phyloP scores from a whole-genome alignment of 2,888 invertebrate species.

The Nyleta sp. region DNA sequence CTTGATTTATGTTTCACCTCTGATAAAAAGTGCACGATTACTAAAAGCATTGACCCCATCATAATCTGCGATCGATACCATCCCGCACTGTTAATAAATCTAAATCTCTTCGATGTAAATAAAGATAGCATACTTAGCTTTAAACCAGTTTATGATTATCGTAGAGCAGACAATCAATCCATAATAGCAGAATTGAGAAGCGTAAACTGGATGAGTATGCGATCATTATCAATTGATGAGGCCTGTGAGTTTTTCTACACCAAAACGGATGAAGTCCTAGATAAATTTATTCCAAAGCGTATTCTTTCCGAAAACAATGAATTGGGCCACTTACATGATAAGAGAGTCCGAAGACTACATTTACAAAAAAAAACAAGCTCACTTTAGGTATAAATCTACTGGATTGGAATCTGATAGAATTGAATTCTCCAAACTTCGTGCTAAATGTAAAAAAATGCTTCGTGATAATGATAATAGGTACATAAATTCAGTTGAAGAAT shows the following conservation, averaged over 20 bases:
- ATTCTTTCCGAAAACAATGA: neutral
- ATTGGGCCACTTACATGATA: neutral
- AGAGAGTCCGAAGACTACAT: neutral
- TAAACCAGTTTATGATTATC: neutral
- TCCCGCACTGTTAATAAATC: neutral
- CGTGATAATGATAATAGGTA: neutral
- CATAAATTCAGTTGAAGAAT: neutral
- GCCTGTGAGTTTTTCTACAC: neutral
- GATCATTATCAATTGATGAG: neutral
- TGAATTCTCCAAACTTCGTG: neutral
- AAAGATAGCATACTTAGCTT: neutral
- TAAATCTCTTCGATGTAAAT: neutral
- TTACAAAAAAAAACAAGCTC: constrained; percentile 2
- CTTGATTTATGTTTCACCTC: constrained; percentile 27
- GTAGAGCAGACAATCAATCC: neutral
- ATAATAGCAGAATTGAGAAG: neutral
- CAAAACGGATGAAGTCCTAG: neutral
- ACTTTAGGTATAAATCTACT: neutral
- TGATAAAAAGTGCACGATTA: neutral
- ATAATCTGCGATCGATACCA: constrained; percentile 9
- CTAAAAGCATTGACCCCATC: neutral
- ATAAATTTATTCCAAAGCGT: neutral
- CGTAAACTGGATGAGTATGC: neutral
- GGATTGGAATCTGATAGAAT: neutral
- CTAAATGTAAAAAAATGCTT: neutral